phyloP scores from a whole-genome alignment of 2,888 invertebrate genomes.

The Matsumyia berberina region DNA sequence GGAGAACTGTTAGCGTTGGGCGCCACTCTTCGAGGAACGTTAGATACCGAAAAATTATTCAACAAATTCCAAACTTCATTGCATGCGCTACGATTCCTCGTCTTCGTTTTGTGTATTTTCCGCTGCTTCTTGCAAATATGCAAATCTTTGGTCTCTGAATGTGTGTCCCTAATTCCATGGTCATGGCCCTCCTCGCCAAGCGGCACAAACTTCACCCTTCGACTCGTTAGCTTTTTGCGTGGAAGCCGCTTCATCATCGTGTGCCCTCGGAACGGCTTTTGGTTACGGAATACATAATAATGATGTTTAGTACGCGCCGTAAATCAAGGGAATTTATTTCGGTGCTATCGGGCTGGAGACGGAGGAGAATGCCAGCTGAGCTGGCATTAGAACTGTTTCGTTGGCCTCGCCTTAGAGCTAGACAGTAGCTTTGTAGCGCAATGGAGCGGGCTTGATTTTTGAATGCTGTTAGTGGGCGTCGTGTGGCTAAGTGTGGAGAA shows the following conservation, averaged over 20 bases:
- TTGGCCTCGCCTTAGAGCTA: constrained; percentile 42
- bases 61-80: constrained; percentile 23
- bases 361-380: constrained; percentile 40
- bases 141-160: constrained; percentile 60
- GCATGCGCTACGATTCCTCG: constrained; percentile 16
- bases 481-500: constrained; percentile 62
- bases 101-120: constrained; percentile 30
- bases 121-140: constrained; percentile 64
- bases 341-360: constrained; percentile 27
- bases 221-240: constrained; percentile 58
- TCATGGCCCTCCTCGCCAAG: constrained; percentile 68
- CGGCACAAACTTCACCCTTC: constrained; percentile 58
- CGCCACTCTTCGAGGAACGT: constrained; percentile 44
- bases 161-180: constrained; percentile 73
- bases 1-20: constrained; percentile 33
- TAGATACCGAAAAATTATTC: constrained; percentile 40
- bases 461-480: constrained; percentile 42
- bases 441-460: constrained; percentile 61
- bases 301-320: constrained; percentile 72
- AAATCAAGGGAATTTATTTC: constrained; percentile 75
- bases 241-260: constrained; percentile 53
- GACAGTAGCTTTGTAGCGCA: constrained; percentile 47
- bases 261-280: constrained; percentile 37
- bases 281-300: constrained; percentile 69
- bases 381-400: constrained; percentile 66